phyloP scores from a whole-genome alignment of 2,888 invertebrate genomes.

The Ectropis crepuscularia region DNA sequence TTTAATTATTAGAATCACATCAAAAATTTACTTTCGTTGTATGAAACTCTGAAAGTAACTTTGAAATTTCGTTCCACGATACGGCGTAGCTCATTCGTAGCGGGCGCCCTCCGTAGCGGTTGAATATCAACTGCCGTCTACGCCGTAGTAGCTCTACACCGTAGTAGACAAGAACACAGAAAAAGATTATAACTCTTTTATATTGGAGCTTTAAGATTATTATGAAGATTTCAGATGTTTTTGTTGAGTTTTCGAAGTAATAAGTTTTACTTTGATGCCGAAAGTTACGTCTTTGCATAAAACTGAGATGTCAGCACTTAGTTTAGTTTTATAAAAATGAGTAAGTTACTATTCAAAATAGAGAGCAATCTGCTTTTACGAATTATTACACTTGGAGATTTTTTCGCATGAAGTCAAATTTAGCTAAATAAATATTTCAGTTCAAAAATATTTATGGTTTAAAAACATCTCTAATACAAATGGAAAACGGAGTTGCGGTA shows the following conservation, averaged over 20 bases:
- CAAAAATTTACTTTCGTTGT: neutral
- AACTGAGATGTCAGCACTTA: too few relatives aligned
- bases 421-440: too few relatives aligned
- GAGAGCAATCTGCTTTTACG: too few relatives aligned
- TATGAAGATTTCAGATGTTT: conserved; percentile 5
- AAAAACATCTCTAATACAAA: too few relatives aligned
- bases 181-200: conserved; percentile 18
- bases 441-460: too few relatives aligned
- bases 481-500: too few relatives aligned
- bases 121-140: conserved; percentile 69
- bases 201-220: conserved; percentile 12
- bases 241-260: conserved; percentile 2
- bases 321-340: too few relatives aligned
- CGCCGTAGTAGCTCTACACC: conserved; percentile 56
- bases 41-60: conserved; percentile 22
- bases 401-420: too few relatives aligned
- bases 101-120: conserved; percentile 64
- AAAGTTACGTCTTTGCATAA: too few relatives aligned
- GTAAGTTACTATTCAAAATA: too few relatives aligned
- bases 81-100: conserved; percentile 52
- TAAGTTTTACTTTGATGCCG: conserved; percentile 1
- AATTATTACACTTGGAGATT: too few relatives aligned
- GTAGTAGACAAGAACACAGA: conserved; percentile 18
- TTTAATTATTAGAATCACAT: neutral
- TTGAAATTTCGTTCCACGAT: conserved; percentile 39